These are phyloP conservation scores for Smittia sp. DNA, from an alignment of 2,888 invertebrate genomes.

Conservation along the genomic window DNA sequence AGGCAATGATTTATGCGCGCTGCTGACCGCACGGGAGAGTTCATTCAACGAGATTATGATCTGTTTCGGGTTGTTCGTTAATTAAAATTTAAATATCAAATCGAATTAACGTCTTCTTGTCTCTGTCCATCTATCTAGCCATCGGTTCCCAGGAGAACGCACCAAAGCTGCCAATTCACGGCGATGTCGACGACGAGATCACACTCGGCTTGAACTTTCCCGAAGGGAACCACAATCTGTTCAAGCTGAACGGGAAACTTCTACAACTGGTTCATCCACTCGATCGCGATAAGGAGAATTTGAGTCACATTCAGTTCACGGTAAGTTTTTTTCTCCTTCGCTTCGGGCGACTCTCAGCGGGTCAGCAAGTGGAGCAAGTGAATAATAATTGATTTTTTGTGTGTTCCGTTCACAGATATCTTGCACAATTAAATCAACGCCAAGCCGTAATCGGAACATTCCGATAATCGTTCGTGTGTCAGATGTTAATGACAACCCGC, in stretches of 20 bases:
- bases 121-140: not conserved
- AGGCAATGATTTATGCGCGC: not conserved
- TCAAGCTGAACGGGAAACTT: slow-evolving; percentile 72
- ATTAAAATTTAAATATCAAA: not conserved
- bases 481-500: slow-evolving; percentile 78
- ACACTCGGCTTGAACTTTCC: slow-evolving; percentile 68
- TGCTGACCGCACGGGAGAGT: not conserved
- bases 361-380: slow-evolving; percentile 21
- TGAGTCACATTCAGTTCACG: slow-evolving; percentile 78
- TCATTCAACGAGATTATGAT: slow-evolving; percentile 7
- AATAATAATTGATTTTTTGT: slow-evolving; percentile 19
- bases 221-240: slow-evolving; percentile 63
- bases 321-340: slow-evolving; percentile 51
- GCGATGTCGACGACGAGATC: slow-evolving; percentile 70
- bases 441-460: slow-evolving; percentile 68
- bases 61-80: not conserved
- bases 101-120: slow-evolving; percentile 14
- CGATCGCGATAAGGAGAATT: slow-evolving; percentile 72
- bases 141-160: slow-evolving; percentile 29
- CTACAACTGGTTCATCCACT: slow-evolving; percentile 69
- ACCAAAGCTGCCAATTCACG: slow-evolving; percentile 68
- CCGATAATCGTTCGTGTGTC: slow-evolving; percentile 78
- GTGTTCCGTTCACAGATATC: slow-evolving; percentile 60
- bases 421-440: slow-evolving; percentile 68
- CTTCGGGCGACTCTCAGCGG: not conserved